A percentile compares a stretch with the other conserved stretches of the same genome.
Conservation (phyloP, 2,888 invertebrate genomes). For the Epinotia bilunana region DNA sequence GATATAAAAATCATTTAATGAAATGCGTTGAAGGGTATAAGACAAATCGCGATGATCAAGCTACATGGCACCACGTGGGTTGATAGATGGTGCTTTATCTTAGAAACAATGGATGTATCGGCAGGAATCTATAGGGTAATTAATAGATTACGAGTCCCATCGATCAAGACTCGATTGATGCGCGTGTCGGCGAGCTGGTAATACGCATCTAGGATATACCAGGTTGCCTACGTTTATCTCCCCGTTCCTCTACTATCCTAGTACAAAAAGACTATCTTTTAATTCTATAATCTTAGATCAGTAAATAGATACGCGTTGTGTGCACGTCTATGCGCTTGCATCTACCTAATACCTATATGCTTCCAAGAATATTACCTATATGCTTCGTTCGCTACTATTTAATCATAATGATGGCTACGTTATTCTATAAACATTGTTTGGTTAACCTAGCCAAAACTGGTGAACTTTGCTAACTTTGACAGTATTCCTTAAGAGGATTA, state of each 20-base stretch:
- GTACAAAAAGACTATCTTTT: too few species aligned
- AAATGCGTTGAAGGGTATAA: conserved; percentile 67
- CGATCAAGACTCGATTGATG: conserved; percentile 65
- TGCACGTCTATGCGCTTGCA: too few species aligned
- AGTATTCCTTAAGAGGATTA: too few species aligned
- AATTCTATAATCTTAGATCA: too few species aligned
- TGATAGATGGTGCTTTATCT: conserved; percentile 74
- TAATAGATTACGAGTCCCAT: conserved; percentile 75
- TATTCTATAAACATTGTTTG: too few species aligned
- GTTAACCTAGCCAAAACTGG: too few species aligned
- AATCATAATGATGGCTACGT: too few species aligned
- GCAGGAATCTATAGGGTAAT: conserved; percentile 75
- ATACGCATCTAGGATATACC: conserved; percentile 32
- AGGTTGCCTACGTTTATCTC: conserved; percentile 10
- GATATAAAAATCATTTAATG: conserved; percentile 50
- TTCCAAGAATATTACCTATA: too few species aligned
- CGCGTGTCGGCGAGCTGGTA: conserved; percentile 33
- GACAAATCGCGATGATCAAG: conserved; percentile 75
- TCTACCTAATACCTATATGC: too few species aligned
- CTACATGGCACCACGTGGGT: conserved; percentile 77
- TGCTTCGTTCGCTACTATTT: too few species aligned
- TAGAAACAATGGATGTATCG: conserved; percentile 76
- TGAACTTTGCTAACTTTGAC: too few species aligned
- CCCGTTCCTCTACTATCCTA: neutral
- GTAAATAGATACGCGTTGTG: too few species aligned